phyloP scores from a whole-genome alignment of 2,888 invertebrate species.

The Corbicula japonica region DNA sequence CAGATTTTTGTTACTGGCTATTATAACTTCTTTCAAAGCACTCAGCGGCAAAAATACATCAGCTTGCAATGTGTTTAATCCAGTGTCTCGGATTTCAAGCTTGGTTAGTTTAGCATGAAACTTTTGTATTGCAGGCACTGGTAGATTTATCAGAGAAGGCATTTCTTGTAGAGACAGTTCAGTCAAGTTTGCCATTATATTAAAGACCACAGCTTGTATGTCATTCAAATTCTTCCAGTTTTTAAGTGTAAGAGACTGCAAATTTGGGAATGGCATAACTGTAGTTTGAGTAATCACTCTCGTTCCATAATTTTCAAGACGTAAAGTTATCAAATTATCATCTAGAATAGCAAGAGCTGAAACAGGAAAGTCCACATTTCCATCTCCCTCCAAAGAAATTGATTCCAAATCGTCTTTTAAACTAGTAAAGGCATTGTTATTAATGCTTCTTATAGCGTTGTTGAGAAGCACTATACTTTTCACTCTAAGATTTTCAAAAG shows the following conservation, averaged over 20 bases:
- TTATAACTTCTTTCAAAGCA: constrained; percentile 35
- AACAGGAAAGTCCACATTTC: constrained; percentile 44
- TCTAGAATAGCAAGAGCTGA: constrained; percentile 57
- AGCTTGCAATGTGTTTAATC: constrained; percentile 28
- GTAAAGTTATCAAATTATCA: constrained; percentile 54
- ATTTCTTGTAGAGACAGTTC: constrained; percentile 29
- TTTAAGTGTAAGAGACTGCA: constrained; percentile 60
- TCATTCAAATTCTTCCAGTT: constrained; percentile 36
- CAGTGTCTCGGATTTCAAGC: constrained; percentile 25
- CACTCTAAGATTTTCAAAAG: constrained; percentile 94
- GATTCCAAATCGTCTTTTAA: constrained; percentile 93
- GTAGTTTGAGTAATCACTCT: constrained; percentile 22
- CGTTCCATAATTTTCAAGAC: constrained; percentile 65
- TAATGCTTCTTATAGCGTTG: constrained; percentile 93
- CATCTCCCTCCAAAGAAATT: constrained; percentile 89
- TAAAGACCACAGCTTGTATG: constrained; percentile 39
- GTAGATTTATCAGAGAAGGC: constrained; percentile 21
- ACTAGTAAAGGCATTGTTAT: constrained; percentile 92
- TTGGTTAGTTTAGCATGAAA: constrained; percentile 20
- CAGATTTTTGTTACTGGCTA: constrained; percentile 35
- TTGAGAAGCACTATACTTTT: constrained; percentile 94
- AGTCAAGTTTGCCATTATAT: constrained; percentile 20
- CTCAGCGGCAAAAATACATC: constrained; percentile 35
- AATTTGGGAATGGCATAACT: constrained; percentile 54
- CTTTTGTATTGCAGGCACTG: constrained; percentile 39